Base-by-base conservation (phyloP, 2,797 vertebrate genomes). In the Halcyon chelicuti region DNA sequence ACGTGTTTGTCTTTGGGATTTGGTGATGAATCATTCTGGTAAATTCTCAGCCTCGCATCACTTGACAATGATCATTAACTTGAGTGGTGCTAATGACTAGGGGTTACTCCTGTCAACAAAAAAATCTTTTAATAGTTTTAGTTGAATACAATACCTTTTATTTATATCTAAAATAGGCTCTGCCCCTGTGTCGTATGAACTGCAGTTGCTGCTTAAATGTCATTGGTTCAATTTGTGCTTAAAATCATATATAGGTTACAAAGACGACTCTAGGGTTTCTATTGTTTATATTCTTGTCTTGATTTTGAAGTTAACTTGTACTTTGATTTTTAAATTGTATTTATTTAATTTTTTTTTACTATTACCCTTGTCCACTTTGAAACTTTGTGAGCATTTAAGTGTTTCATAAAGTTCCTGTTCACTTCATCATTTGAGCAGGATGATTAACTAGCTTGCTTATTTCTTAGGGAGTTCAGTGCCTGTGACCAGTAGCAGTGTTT, bases 401-500 rank as follows among this genome's bases (percentile, higher is more conserved):
- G 18, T 52, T 93, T 47, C 40, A 88, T 46, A 4, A 51, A 18
- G 18, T 75, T 67, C 5, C 0, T 23, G 9, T 77, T 86, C 28
- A 23, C 28, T 80, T 81, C 29, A 26, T 81, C 26, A 21, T 51
- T 91, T 71, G 37, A 73, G 44, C 14, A 67, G 70, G 8, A n/a
- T 70, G 35, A 65, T 76, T 82, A 86, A 91, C 33, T 65, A 0
- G 35, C 55, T 86, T 33, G 44, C 74, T 97, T 96, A 9, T 55
- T 89, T 95, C 74, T 54, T 78, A 94, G 98, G 97, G 92, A 88
- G 96, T 55, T 96, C 98, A 49, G 86, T 97, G 81, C 91, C 98
- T 94, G 91, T 97, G 76, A 95, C 96, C 88, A 98, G 93, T 97
- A 96, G 96, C 93, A 98, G 94, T 93, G 90, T 92, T 74, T 72